Percentiles rank a stretch among this genome's conserved stretches.
These are phyloP conservation scores for Clavelina lepadiformis DNA, from an alignment of 23 tunicate genomes.

Conservation along the genomic window DNA sequence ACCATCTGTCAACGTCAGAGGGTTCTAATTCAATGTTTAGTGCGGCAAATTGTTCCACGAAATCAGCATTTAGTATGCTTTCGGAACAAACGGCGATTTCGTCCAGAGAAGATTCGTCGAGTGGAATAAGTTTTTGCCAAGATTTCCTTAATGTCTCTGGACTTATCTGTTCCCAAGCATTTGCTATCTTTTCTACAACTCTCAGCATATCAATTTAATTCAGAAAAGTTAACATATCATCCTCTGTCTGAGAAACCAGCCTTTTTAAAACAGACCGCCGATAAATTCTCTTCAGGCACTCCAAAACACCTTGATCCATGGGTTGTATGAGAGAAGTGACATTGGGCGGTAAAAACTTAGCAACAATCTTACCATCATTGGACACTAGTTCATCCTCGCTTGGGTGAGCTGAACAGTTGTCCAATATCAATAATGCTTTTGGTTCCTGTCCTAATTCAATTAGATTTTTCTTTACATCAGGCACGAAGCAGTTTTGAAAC, in stretches of 20 bases:
- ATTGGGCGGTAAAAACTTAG: slow-evolving; percentile 17
- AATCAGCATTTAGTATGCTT: slow-evolving; percentile 7
- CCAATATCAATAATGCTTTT: slow-evolving; percentile 16
- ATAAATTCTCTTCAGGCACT: slow-evolving; percentile 2
- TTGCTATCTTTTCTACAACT: slow-evolving; percentile 10
- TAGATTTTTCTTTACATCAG: slow-evolving; percentile 10
- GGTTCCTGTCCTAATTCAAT: slow-evolving; percentile 3
- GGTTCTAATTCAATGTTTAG: too few species aligned
- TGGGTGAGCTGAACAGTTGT: slow-evolving; percentile 19
- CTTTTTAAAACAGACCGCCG: neutral
- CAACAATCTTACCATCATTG: slow-evolving; percentile 14
- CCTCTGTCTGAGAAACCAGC: slow-evolving; percentile 6
- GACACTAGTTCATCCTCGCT: slow-evolving; percentile 21
- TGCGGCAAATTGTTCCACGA: neutral
- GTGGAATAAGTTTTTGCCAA: slow-evolving; percentile 6
- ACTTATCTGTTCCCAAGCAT: slow-evolving; percentile 6
- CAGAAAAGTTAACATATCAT: neutral
- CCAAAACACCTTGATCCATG: slow-evolving; percentile 10
- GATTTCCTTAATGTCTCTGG: too few species aligned
- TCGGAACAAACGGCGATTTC: slow-evolving; percentile 5
- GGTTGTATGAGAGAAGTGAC: slow-evolving; percentile 20
- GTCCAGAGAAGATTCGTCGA: neutral
- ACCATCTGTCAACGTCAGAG: too few species aligned
- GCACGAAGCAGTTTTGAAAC: slow-evolving; percentile 15
- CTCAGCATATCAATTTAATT: slow-evolving; percentile 4